Evolutionary conservation across 1,140 invertebrate genomes (phyloP).

Genomic region (Antheraea pernyi): DNA sequence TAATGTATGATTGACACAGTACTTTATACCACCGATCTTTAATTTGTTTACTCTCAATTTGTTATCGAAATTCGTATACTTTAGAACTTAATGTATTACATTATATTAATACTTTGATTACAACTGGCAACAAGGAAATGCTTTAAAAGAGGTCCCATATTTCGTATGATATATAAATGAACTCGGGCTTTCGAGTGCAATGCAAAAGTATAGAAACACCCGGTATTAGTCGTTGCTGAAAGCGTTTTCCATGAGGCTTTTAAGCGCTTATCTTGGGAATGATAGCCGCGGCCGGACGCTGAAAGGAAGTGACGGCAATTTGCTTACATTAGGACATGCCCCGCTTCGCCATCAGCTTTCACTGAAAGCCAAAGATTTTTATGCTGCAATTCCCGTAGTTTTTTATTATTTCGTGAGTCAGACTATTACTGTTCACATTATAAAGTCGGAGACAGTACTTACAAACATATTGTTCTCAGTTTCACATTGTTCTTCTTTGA

Average conservation of each 20-base stretch:
- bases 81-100: slow-evolving; percentile 1
- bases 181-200: slow-evolving; percentile 29
- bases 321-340: slow-evolving; percentile 74
- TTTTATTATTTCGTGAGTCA: not conserved
- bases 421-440: not conserved
- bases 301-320: slow-evolving; percentile 75
- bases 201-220: slow-evolving; percentile 60
- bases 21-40: not conserved
- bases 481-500: not conserved
- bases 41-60: no score
- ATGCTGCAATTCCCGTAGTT: not conserved
- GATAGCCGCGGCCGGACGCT: slow-evolving; percentile 71
- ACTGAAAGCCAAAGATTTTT: slow-evolving; percentile 11
- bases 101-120: slow-evolving; percentile 21
- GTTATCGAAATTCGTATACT: not conserved
- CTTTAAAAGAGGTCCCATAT: slow-evolving; percentile 29
- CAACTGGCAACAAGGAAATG: slow-evolving; percentile 20
- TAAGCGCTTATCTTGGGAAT: slow-evolving; percentile 77
- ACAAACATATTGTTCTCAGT: not conserved
- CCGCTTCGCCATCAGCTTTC: slow-evolving; percentile 41
- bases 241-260: slow-evolving; percentile 73
- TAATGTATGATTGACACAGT: not conserved
- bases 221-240: slow-evolving; percentile 67
- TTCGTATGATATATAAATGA: slow-evolving; percentile 35
- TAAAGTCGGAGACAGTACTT: not conserved